phyloP scores from a whole-genome alignment of 2,797 vertebrate genomes.

The Centroberyx gerrardi region DNA sequence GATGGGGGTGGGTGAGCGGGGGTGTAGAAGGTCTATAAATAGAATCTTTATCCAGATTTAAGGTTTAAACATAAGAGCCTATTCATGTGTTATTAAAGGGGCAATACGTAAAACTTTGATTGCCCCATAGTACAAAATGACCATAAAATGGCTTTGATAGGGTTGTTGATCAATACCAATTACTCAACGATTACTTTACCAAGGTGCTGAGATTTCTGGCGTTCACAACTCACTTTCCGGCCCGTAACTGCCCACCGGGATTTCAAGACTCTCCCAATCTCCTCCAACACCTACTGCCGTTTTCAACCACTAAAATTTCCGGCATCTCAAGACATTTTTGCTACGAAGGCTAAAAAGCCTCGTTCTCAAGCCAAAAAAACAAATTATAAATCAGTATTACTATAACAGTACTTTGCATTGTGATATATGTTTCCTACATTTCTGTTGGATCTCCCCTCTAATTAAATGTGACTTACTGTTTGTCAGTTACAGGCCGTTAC shows the following conservation, averaged over 20 bases:
- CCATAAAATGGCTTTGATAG: not conserved
- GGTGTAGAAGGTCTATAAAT: slow-evolving; percentile 51
- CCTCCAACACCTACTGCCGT: slow-evolving; percentile 38
- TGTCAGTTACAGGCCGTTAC: not conserved
- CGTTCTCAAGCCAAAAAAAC: not conserved
- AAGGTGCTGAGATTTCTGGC: not conserved
- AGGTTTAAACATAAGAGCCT: slow-evolving; percentile 28
- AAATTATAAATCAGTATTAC: not conserved
- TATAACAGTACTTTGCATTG: not conserved
- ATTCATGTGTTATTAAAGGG: not conserved
- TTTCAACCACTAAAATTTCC: slow-evolving; percentile 34
- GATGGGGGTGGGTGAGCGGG: not conserved
- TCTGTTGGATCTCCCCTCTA: not conserved
- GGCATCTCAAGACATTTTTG: no score
- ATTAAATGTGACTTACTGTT: not conserved
- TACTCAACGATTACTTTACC: not conserved
- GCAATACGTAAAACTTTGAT: not conserved
- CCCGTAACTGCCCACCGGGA: slow-evolving; percentile 43
- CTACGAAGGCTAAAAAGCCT: not conserved
- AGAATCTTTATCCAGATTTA: slow-evolving; percentile 50
- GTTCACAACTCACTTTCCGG: not conserved
- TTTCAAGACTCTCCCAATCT: slow-evolving; percentile 53
- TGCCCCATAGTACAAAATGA: not conserved
- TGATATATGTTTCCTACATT: not conserved
- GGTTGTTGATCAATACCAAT: not conserved